Evolutionary conservation across 2,113 vertebrate genomes (phyloP), one percentile per base, ranked within the genome.

Genomic region (Dermatemys mawii): DNA sequence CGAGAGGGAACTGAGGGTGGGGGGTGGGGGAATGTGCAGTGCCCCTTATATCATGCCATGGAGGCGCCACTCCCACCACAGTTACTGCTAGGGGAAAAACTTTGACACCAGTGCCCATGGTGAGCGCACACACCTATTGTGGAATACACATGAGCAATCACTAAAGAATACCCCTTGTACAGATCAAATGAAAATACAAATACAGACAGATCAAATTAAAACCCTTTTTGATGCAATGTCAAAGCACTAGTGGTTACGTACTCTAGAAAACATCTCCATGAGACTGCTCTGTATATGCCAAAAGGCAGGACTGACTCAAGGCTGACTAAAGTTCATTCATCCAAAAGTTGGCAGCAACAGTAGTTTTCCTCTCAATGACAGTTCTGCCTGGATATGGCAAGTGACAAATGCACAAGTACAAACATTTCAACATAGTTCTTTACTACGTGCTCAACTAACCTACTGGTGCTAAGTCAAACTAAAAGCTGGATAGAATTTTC

Each of bases 341-440:
- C n/a, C n/a, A n/a, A n/a, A n/a, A n/a, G n/a, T n/a, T n/a, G n/a
- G n/a, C n/a, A n/a, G n/a, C n/a, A n/a, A n/a, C n/a, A n/a, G n/a
- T n/a, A n/a, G 57, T 86, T 85, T 51, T 53, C 27, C 83, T 87
- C 82, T 48, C 70, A 70, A 91, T 19, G 90, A 84, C 80, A 95
- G 78, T 32, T 5, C 87, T 86, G 51, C 50, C 8, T 9, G 95
- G 78, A 57, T 80, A 83, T 89, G 17, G 90, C 57, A 55, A 55
- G 83, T 7, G 44, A 87, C 76, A 93, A 87, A 87, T 0, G 70
- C 89, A 50, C 29, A 87, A 89, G 76, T 81, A 44, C 67, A 90
- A 81, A 67, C 78, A 22, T 21, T 89, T 44, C 2, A 53, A 50
- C 86, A 35, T 1, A 76, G 86, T 73, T 73, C 82, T 87, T 35